phyloP scores from a whole-genome alignment of 2,113 vertebrate species.

The Cynocephalus volans region DNA sequence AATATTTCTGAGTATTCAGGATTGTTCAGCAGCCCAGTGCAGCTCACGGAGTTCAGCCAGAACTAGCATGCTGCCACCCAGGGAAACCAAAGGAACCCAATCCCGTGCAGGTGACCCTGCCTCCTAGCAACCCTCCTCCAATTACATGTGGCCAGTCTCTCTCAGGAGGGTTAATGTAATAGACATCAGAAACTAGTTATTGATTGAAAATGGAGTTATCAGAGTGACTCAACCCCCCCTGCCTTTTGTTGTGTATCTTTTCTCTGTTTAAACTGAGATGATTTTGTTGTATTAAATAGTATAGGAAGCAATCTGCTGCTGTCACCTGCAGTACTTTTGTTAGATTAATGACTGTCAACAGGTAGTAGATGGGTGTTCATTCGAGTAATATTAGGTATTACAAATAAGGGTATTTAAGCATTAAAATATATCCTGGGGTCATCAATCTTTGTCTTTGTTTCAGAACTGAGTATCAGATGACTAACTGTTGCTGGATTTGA shows the following conservation, averaged over 20 bases:
- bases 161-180: neutral
- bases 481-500: neutral
- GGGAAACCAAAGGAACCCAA: neutral
- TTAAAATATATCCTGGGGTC: slow-evolving; percentile 13
- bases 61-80: neutral
- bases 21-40: neutral
- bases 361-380: neutral
- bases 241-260: neutral
- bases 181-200: neutral
- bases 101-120: fast-evolving
- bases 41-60: neutral
- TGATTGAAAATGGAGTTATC: slow-evolving; percentile 69
- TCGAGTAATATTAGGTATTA: slow-evolving; percentile 38
- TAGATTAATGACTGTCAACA: slow-evolving; percentile 54
- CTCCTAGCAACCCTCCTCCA: neutral
- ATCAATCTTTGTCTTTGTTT: slow-evolving; percentile 48
- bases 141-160: neutral
- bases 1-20: neutral
- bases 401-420: slow-evolving; percentile 36
- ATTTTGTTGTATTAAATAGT: slow-evolving; percentile 60
- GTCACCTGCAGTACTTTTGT: slow-evolving; percentile 5
- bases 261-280: slow-evolving; percentile 25
- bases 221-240: neutral
- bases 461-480: slow-evolving; percentile 8
- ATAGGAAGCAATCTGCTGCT: slow-evolving; percentile 42